These are phyloP conservation scores for Lagria hirta DNA, from an alignment of 2,888 invertebrate species.

Conservation along the genomic window DNA sequence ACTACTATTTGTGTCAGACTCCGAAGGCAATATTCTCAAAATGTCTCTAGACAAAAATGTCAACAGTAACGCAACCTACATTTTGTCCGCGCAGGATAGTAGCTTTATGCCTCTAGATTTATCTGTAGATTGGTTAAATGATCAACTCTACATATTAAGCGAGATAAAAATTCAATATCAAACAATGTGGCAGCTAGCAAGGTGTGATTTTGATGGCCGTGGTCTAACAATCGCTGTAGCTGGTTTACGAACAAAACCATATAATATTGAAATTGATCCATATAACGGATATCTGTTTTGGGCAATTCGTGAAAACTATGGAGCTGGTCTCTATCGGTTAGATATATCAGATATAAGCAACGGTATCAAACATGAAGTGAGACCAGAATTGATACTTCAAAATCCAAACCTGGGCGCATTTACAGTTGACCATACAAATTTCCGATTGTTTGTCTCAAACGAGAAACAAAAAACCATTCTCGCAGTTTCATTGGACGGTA, in stretches of 20 bases:
- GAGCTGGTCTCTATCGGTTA: constrained; percentile 72
- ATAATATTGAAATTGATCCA: constrained; percentile 87
- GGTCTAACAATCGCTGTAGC: constrained; percentile 70
- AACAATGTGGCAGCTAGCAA: constrained; percentile 70
- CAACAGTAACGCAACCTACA: constrained; percentile 49
- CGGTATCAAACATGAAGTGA: constrained; percentile 69
- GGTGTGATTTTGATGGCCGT: constrained; percentile 74
- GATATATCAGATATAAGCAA: constrained; percentile 77
- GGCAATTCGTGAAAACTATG: constrained; percentile 60
- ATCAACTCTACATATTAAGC: constrained; percentile 79
- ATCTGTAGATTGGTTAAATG: constrained; percentile 88
- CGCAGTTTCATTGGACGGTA: constrained; percentile 80
- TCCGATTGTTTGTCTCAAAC: constrained; percentile 75
- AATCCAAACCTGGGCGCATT: constrained; percentile 75
- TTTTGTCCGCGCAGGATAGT: constrained; percentile 61
- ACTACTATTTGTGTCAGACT: constrained; percentile 76
- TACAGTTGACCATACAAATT: constrained; percentile 79
- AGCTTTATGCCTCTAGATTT: constrained; percentile 69
- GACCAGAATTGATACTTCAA: constrained; percentile 65
- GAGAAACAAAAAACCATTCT: constrained; percentile 75
- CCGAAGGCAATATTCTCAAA: constrained; percentile 57
- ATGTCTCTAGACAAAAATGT: constrained; percentile 55
- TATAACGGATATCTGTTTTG: constrained; percentile 91
- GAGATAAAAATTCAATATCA: constrained; percentile 58
- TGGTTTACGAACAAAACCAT: constrained; percentile 69